These are phyloP conservation scores for Scelioninae gen. 2 DNA, from an alignment of 2,888 invertebrate species.

Conservation along the genomic window DNA sequence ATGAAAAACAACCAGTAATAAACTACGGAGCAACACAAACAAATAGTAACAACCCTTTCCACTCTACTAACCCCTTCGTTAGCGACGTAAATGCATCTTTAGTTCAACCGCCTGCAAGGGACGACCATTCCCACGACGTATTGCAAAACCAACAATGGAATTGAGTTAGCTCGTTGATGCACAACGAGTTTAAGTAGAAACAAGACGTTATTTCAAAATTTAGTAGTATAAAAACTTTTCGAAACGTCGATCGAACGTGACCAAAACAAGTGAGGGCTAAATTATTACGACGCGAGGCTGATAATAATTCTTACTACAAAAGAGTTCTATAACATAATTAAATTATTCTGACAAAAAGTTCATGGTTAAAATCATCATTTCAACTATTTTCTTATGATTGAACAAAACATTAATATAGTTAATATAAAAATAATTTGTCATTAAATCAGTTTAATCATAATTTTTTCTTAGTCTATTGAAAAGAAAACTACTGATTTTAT, in stretches of 20 bases:
- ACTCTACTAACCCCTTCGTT: conserved; percentile 73
- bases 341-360: no score
- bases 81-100: conserved; percentile 68
- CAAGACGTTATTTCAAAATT: conserved; percentile 32
- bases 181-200: conserved; percentile 30
- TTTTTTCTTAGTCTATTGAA: no score
- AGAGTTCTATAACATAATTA: no score
- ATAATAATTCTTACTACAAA: no score
- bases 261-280: conserved; percentile 24
- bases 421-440: no score
- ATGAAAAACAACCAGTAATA: conserved; percentile 66
- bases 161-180: conserved; percentile 24
- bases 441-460: no score
- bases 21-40: conserved; percentile 72
- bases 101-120: conserved; percentile 75
- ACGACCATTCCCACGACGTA: conserved; percentile 77
- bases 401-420: no score
- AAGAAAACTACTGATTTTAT: no score
- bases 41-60: conserved; percentile 68
- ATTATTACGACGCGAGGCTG: conserved; percentile 15
- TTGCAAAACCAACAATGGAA: conserved; percentile 76
- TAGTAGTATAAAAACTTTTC: conserved; percentile 32
- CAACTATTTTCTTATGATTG: no score
- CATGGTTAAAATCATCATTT: no score
- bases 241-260: conserved; percentile 44